phyloP scores from a whole-genome alignment of 2,113 vertebrate genomes.

The Bostrychus sinensis region DNA sequence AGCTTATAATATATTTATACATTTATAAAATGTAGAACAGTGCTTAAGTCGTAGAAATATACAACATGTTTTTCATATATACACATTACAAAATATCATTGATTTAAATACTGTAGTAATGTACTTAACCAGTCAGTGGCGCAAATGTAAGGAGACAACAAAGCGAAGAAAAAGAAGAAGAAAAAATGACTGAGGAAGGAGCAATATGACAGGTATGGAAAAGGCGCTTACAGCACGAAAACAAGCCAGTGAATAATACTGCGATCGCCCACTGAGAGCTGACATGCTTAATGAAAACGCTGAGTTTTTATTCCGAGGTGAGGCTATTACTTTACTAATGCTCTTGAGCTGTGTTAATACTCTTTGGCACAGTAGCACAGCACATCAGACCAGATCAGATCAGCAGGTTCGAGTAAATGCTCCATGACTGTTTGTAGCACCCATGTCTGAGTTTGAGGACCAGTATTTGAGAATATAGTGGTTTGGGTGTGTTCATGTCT shows the following conservation, averaged over 20 bases:
- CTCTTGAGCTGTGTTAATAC: not conserved
- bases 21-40: too few species aligned
- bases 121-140: not conserved
- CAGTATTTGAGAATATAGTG: too few species aligned
- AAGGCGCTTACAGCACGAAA: not conserved
- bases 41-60: too few species aligned
- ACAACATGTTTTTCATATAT: too few species aligned
- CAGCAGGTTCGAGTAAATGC: not conserved
- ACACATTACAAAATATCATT: too few species aligned
- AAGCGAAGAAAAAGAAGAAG: not conserved
- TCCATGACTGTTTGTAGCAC: not conserved
- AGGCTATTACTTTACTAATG: not conserved
- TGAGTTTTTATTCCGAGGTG: constrained; percentile 13
- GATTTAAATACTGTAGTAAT: not conserved
- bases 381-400: not conserved
- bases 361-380: not conserved
- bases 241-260: not conserved
- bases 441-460: not conserved
- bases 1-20: too few species aligned
- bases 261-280: not conserved
- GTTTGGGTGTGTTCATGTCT: not conserved
- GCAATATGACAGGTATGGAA: not conserved
- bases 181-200: not conserved
- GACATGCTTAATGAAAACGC: constrained; percentile 3
- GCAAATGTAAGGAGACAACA: not conserved